phyloP scores from a whole-genome alignment of 2,797 vertebrate genomes.

The Antennarius maculatus region DNA sequence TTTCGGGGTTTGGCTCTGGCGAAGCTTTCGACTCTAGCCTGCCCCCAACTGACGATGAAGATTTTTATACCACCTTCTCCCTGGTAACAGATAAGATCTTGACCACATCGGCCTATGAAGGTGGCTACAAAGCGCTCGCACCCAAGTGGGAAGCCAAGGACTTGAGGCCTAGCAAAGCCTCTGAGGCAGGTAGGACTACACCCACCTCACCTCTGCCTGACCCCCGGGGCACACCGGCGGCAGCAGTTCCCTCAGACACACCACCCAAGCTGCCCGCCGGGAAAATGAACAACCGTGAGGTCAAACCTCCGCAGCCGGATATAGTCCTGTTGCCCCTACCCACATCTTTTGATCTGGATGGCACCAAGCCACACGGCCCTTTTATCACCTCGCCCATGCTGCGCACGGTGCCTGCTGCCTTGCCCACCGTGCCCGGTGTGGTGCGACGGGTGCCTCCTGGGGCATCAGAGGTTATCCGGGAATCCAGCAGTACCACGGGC shows the following conservation, averaged over 20 bases:
- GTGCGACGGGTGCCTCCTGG: constrained; percentile 94
- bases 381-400: constrained; percentile 99
- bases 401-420: constrained; percentile 99
- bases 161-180: constrained; percentile 99
- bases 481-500: constrained; percentile 99
- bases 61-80: constrained; percentile 99
- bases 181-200: constrained; percentile 98
- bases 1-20: constrained; percentile 99
- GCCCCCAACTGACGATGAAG: constrained; percentile 99
- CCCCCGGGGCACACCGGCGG: constrained; percentile 89
- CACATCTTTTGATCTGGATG: constrained; percentile 98
- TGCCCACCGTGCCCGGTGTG: constrained; percentile 98
- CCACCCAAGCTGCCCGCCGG: constrained; percentile 97
- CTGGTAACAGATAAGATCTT: constrained; percentile 99
- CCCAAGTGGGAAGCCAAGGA: constrained; percentile 99
- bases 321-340: constrained; percentile 98
- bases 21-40: constrained; percentile 99
- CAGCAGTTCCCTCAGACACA: constrained; percentile 91
- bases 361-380: constrained; percentile 97
- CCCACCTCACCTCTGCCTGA: constrained; percentile 92
- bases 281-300: constrained; percentile 99
- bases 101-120: constrained; percentile 99
- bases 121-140: constrained; percentile 99
- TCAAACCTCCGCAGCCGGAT: constrained; percentile 98
- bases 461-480: constrained; percentile 98